Conservation (phyloP, 2,113 vertebrate genomes). For the Okapia johnstoni region DNA sequence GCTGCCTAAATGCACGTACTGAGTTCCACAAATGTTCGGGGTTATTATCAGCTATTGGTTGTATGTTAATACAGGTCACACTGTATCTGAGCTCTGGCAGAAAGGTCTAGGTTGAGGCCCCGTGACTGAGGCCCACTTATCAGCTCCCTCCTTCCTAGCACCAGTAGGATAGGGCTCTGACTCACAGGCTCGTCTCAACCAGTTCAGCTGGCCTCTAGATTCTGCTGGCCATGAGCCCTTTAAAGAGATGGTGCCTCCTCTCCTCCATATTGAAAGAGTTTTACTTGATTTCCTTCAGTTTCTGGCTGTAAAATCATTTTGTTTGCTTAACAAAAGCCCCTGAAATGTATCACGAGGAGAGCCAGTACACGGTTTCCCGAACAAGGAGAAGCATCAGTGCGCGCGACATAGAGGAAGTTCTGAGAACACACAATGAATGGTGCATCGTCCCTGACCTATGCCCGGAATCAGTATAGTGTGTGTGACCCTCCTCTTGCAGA, state of each 20-base stretch:
- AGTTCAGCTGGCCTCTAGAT: background rate
- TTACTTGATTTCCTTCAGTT: background rate
- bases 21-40: background rate
- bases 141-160: background rate
- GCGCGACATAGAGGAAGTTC: background rate
- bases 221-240: background rate
- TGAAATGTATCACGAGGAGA: background rate
- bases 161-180: background rate
- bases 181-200: background rate
- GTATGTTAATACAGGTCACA: rapidly evolving
- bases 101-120: background rate
- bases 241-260: background rate
- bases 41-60: background rate
- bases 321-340: background rate
- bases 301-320: background rate
- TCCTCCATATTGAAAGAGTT: background rate
- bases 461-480: rapidly evolving
- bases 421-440: rapidly evolving
- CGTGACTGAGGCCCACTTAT: background rate
- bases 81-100: background rate
- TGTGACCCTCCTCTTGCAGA: background rate
- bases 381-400: background rate
- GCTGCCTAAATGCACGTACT: background rate
- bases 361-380: background rate
- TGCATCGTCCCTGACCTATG: rapidly evolving